phyloP scores from a whole-genome alignment of 2,797 vertebrate genomes.

The Cheirogaleus major region DNA sequence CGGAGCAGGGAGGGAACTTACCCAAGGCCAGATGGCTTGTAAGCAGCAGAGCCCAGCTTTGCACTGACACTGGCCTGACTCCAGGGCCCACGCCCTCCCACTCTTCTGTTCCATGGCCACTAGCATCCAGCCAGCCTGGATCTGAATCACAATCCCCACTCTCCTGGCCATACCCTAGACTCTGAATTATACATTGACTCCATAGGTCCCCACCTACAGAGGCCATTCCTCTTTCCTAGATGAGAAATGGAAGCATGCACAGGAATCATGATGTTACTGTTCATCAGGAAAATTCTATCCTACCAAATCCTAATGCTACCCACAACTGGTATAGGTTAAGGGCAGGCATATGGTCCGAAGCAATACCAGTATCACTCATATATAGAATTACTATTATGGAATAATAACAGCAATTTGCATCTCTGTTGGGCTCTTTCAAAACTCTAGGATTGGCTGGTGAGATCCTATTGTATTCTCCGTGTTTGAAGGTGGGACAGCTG shows the following conservation, averaged over 20 bases:
- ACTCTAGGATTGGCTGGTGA: background rate
- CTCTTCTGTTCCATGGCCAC: background rate
- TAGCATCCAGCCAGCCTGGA: background rate
- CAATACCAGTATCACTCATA: background rate
- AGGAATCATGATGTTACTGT: background rate
- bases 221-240: background rate
- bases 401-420: background rate
- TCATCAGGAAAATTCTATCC: background rate
- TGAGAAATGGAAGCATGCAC: background rate
- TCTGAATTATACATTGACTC: background rate
- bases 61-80: background rate
- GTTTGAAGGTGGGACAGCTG: background rate
- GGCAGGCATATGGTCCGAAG: background rate
- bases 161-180: background rate
- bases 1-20: background rate
- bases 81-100: fast-evolving
- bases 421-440: background rate
- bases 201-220: background rate
- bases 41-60: background rate
- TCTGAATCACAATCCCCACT: background rate
- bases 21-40: fast-evolving
- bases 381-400: background rate
- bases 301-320: background rate
- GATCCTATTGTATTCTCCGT: background rate
- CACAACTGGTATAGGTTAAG: background rate